These are phyloP conservation scores for Stichopus chloronotus DNA, from an alignment of 35 echinoderm and acorn worm species.

Conservation along the genomic window DNA sequence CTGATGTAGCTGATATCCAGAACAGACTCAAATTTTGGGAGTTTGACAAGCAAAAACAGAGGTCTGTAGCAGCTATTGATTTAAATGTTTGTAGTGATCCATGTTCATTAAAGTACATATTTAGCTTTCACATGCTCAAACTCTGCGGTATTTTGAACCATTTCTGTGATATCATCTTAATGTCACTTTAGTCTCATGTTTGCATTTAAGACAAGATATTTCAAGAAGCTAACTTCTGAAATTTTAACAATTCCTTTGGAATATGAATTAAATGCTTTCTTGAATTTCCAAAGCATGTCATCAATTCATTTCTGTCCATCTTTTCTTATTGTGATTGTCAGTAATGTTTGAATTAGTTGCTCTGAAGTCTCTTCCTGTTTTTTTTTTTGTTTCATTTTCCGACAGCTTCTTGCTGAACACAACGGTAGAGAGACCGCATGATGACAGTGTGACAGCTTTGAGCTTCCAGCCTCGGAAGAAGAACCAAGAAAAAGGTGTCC, in stretches of 20 bases:
- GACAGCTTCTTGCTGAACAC: slow-evolving; percentile 89
- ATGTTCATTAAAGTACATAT: too few relatives aligned
- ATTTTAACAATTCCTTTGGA: neutral
- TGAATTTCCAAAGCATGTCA: too few relatives aligned
- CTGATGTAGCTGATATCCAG: slow-evolving; percentile 66
- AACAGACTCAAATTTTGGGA: slow-evolving; percentile 90
- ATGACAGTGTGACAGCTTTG: slow-evolving; percentile 48
- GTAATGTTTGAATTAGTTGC: too few relatives aligned
- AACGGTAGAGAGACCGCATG: slow-evolving; percentile 73
- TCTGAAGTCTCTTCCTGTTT: too few relatives aligned
- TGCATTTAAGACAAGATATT: neutral
- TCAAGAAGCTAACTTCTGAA: neutral
- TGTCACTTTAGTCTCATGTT: too few relatives aligned
- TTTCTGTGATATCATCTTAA: neutral
- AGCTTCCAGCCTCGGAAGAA: slow-evolving; percentile 54
- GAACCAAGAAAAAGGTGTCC: slow-evolving; percentile 8
- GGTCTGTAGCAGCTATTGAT: slow-evolving; percentile 47
- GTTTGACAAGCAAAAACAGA: slow-evolving; percentile 81
- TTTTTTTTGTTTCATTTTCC: neutral
- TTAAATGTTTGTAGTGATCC: neutral
- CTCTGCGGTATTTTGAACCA: neutral
- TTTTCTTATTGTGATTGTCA: too few relatives aligned
- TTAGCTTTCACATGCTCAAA: too few relatives aligned
- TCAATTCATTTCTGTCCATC: too few relatives aligned
- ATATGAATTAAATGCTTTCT: too few relatives aligned